Evolutionary conservation across 1,140 invertebrate genomes (phyloP), one percentile per base, ranked within the genome.

Genomic region (Formica exsecta): DNA sequence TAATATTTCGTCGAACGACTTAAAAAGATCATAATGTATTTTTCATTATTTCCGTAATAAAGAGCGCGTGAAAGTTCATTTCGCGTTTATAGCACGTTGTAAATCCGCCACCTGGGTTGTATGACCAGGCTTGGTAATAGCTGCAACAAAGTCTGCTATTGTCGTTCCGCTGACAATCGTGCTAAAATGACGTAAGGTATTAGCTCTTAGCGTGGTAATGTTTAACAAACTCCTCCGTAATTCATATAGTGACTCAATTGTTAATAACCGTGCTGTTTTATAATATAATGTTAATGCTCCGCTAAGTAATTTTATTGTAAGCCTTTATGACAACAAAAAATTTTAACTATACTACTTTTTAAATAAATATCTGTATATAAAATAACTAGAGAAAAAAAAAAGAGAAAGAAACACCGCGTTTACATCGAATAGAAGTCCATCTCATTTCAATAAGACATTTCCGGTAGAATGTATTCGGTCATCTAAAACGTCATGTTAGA

Each of bases 291-390:
- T 81, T 81, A 68, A 79, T 71, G n/a, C 13, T 38, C 11, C 66
- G 77, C n/a, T 81, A 81, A 81, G 16, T 71, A 25, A 41, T 81
- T 81, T 81, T 61, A 73, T 22, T 48, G 2, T 81, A 81, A 81
- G 73, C 25, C 38, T 73, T 81, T 73, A 22, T 80, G n/a, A 54
- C 68, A 19, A 22, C 22, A 22, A 22, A n/a, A 13, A 0, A 38
- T 44, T 13, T 51, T 11, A 48, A 13, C n/a, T 65, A 11, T 5
- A 22, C 11, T 9, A 4, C 7, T 51, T 32, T 65, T 44, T 0
- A 54, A 76, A 29, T 22, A 38, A 54, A 38, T 38, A 16, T 16
- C 16, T 36, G 38, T 38, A 29, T 29, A 29, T 29, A 29, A 29
- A 29, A 25, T 25, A 36, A 51, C 16, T 22, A 3, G 29, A 38